These are phyloP conservation scores for Protomyctophum bolini DNA, from an alignment of 2,113 vertebrate genomes.

Conservation along the genomic window DNA sequence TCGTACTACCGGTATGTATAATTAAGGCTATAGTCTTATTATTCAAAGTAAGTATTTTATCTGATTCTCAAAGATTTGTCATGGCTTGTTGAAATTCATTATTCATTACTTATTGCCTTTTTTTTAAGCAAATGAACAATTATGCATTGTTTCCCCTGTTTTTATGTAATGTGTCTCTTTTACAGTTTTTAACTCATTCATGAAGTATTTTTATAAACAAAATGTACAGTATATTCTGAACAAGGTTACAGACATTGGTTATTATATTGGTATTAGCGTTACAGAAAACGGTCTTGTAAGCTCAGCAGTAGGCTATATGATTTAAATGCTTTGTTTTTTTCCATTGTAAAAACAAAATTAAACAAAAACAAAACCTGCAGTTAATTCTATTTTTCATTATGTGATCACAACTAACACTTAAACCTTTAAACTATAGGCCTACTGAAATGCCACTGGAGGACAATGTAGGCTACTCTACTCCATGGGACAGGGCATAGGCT, in stretches of 20 bases:
- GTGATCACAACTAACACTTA: too few species aligned
- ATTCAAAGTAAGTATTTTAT: neutral
- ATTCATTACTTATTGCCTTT: neutral
- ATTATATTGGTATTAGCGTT: neutral
- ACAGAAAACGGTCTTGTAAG: neutral
- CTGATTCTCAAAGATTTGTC: neutral
- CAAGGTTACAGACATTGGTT: neutral
- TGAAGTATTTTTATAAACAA: neutral
- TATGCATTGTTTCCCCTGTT: neutral
- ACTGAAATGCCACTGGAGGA: neutral
- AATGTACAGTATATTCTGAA: neutral
- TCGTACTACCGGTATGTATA: too few species aligned
- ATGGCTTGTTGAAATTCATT: neutral
- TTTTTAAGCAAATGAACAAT: constrained; percentile 21
- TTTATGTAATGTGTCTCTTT: neutral
- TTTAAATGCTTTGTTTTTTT: too few species aligned
- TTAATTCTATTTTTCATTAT: too few species aligned
- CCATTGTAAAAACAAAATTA: neutral
- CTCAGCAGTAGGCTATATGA: constrained; percentile 8
- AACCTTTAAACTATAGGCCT: too few species aligned
- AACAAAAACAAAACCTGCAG: too few species aligned
- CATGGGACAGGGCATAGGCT: neutral
- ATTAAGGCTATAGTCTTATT: too few species aligned
- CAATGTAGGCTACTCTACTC: neutral
- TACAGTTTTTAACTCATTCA: neutral